A percentile compares a stretch with the other conserved stretches of the same genome.
phyloP scores from a whole-genome alignment of 2,113 vertebrate species.

The Amblyopsis rosae region DNA sequence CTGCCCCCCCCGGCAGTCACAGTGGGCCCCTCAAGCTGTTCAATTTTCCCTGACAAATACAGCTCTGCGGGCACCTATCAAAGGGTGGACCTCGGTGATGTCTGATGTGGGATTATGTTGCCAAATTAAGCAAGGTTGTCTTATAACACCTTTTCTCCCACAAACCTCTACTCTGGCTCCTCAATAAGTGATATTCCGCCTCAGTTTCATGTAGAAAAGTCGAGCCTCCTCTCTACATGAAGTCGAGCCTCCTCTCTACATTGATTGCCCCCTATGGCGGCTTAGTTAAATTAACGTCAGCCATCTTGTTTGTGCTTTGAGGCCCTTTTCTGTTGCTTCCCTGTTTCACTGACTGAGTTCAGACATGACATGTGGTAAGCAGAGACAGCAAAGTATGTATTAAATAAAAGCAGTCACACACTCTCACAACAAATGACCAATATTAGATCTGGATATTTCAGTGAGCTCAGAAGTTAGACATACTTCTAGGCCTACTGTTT shows the following conservation, averaged over 20 bases:
- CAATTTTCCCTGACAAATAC: slow-evolving; percentile 49
- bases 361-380: not conserved
- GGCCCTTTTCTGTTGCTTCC: not conserved
- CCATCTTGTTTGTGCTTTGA: slow-evolving; percentile 1
- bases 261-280: not conserved
- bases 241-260: not conserved
- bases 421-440: too few species aligned
- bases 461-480: too few species aligned
- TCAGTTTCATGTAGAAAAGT: not conserved
- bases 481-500: not conserved
- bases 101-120: slow-evolving; percentile 2
- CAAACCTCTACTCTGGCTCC: not conserved
- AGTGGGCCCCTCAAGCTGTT: slow-evolving; percentile 49
- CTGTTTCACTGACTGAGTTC: not conserved
- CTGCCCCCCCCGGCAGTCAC: slow-evolving; percentile 21
- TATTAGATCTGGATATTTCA: too few species aligned
- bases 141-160: not conserved
- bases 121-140: slow-evolving; percentile 5
- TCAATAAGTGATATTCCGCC: not conserved
- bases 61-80: slow-evolving; percentile 34
- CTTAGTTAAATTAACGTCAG: not conserved
- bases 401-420: too few species aligned
- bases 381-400: not conserved
- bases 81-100: not conserved
- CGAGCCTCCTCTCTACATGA: not conserved